Evolutionary conservation across 2,888 invertebrate genomes (phyloP).

Genomic region (Lampropteryx suffumata): DNA sequence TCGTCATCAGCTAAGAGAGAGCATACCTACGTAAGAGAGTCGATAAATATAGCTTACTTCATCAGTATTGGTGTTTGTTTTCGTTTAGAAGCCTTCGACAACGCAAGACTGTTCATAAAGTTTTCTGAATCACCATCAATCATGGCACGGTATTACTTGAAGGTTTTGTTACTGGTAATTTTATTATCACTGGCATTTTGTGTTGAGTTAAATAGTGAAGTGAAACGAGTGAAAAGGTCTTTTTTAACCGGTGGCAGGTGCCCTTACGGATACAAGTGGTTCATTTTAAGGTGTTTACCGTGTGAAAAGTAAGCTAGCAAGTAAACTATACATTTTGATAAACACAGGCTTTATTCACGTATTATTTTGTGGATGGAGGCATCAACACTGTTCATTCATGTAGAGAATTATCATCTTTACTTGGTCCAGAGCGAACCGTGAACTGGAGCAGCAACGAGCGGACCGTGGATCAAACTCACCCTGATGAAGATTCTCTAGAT

Average conservation of each 20-base stretch:
- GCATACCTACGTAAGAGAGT: too few relatives aligned
- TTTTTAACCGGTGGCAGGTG: slow-evolving; percentile 2
- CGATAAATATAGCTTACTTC: background rate
- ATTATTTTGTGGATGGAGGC: too few relatives aligned
- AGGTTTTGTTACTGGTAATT: slow-evolving; percentile 11
- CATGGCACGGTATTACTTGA: slow-evolving; percentile 12
- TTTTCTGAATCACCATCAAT: background rate
- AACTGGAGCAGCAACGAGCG: too few relatives aligned
- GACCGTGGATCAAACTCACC: too few relatives aligned
- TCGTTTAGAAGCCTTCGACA: background rate
- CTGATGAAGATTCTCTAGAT: too few relatives aligned
- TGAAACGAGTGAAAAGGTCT: slow-evolving; percentile 9
- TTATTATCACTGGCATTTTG: slow-evolving; percentile 6
- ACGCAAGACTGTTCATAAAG: background rate
- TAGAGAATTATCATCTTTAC: too few relatives aligned
- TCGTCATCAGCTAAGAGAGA: too few relatives aligned
- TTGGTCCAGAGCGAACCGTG: too few relatives aligned
- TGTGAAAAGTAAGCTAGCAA: slow-evolving; percentile 15
- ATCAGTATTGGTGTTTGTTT: background rate
- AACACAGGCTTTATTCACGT: too few relatives aligned
- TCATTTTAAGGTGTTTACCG: slow-evolving; percentile 9
- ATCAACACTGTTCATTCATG: too few relatives aligned
- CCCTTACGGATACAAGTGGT: slow-evolving; percentile 4
- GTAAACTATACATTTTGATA: too few relatives aligned
- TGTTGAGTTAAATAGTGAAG: slow-evolving; percentile 1